Evolutionary conservation across 2,888 invertebrate species (phyloP).

Genomic region (Agonopterix heracliana): DNA sequence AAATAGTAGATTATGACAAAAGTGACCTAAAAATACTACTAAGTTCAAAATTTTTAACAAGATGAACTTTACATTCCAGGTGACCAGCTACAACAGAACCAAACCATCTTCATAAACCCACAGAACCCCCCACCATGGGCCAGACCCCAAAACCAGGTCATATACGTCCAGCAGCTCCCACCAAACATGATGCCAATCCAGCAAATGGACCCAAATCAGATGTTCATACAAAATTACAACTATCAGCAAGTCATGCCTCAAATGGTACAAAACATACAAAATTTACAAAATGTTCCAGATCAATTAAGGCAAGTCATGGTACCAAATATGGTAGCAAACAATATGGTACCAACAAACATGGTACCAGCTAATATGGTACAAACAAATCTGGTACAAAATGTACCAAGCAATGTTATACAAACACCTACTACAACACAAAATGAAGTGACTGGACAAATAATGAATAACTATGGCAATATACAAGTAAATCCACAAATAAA

Average conservation of each 20-base stretch:
- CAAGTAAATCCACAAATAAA: conserved; percentile 2
- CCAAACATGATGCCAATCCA: conserved; percentile 47
- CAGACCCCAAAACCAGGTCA: conserved; percentile 48
- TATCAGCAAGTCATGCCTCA: conserved; percentile 47
- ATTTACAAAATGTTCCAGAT: conserved; percentile 36
- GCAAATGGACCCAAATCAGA: conserved; percentile 51
- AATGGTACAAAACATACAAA: conserved; percentile 21
- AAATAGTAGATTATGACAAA: too few relatives aligned
- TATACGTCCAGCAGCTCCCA: conserved; percentile 55
- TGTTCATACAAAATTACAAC: conserved; percentile 45
- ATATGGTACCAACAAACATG: conserved; percentile 22
- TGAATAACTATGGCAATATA: neutral
- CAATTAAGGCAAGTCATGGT: conserved; percentile 1
- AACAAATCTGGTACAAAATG: conserved; percentile 30
- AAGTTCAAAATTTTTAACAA: too few relatives aligned
- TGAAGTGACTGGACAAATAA: neutral
- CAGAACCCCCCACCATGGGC: conserved; percentile 65
- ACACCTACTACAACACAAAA: neutral
- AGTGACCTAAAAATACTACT: too few relatives aligned
- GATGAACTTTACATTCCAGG: too few relatives aligned
- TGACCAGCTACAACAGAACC: conserved; percentile 51
- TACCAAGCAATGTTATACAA: conserved; percentile 2
- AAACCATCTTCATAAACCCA: conserved; percentile 54
- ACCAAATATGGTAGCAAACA: neutral
- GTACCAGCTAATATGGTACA: conserved; percentile 28